Percentiles rank a stretch among this genome's conserved stretches.
phyloP scores from a whole-genome alignment of 2,888 invertebrate genomes.

The Odontomyia ornata region DNA sequence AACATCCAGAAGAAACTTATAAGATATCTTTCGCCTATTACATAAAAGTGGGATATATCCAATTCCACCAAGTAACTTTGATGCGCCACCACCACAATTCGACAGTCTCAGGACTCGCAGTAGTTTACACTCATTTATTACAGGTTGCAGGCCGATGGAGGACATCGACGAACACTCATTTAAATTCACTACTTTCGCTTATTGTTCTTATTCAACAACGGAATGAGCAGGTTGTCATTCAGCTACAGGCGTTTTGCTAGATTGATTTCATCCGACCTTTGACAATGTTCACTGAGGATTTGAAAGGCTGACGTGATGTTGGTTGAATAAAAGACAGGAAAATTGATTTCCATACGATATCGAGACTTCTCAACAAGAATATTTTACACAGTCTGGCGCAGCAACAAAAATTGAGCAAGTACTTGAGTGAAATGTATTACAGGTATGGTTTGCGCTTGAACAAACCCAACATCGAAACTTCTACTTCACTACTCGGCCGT shows the following conservation, averaged over 20 bases:
- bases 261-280: conserved; percentile 67
- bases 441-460: too few relatives aligned
- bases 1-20: conserved; percentile 70
- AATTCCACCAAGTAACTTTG: conserved; percentile 70
- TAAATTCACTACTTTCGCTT: too few relatives aligned
- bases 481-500: too few relatives aligned
- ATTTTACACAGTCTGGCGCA: too few relatives aligned
- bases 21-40: too few relatives aligned
- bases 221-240: too few relatives aligned
- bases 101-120: conserved; percentile 68
- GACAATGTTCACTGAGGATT: conserved; percentile 68
- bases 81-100: conserved; percentile 72
- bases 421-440: conserved; percentile 67
- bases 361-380: conserved; percentile 67
- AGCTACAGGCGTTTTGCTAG: too few relatives aligned
- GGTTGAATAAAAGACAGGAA: conserved; percentile 64
- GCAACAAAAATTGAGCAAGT: conserved; percentile 70
- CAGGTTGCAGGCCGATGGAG: conserved; percentile 70
- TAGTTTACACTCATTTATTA: conserved; percentile 69
- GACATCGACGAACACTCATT: conserved; percentile 70
- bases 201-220: too few relatives aligned
- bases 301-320: conserved; percentile 66
- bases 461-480: too few relatives aligned
- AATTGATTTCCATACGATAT: conserved; percentile 65
- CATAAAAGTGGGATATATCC: conserved; percentile 69